Evolutionary conservation across 2,888 invertebrate species (phyloP).

Genomic region (Anarsia innoxiella): DNA sequence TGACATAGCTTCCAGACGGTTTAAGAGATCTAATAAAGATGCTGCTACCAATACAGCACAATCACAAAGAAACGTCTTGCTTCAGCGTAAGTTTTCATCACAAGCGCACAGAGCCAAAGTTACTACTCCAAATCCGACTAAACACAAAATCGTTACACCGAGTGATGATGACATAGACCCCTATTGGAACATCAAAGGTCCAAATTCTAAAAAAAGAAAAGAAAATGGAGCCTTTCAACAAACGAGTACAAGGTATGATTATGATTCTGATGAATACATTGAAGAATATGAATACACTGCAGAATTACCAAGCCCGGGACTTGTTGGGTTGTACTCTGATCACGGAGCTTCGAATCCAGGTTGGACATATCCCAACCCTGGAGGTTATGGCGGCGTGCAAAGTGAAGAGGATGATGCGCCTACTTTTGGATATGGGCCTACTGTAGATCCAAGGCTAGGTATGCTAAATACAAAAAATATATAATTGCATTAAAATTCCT

Average conservation of each 20-base stretch:
- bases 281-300: constrained; percentile 50
- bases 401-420: constrained; percentile 32
- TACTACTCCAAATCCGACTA: constrained; percentile 23
- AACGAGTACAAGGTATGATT: constrained; percentile 28
- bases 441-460: constrained; percentile 57
- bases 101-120: constrained; percentile 25
- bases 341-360: constrained; percentile 27
- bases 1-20: constrained; percentile 22
- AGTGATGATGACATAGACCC: constrained; percentile 51
- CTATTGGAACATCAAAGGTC: constrained; percentile 59
- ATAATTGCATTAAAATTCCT: background rate
- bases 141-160: constrained; percentile 34
- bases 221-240: constrained; percentile 16
- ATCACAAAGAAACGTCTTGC: constrained; percentile 44
- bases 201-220: constrained; percentile 30
- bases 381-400: constrained; percentile 27
- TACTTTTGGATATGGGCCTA: constrained; percentile 44
- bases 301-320: constrained; percentile 56
- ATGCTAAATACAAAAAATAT: constrained; percentile 12
- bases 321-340: constrained; percentile 58
- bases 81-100: constrained; percentile 32
- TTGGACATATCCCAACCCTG: constrained; percentile 30
- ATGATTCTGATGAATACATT: constrained; percentile 34
- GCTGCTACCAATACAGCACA: constrained; percentile 24
- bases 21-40: constrained; percentile 31